These are phyloP conservation scores for Pristionchus exspectatus DNA, from an alignment of 2,888 invertebrate species.

Conservation along the genomic window DNA sequence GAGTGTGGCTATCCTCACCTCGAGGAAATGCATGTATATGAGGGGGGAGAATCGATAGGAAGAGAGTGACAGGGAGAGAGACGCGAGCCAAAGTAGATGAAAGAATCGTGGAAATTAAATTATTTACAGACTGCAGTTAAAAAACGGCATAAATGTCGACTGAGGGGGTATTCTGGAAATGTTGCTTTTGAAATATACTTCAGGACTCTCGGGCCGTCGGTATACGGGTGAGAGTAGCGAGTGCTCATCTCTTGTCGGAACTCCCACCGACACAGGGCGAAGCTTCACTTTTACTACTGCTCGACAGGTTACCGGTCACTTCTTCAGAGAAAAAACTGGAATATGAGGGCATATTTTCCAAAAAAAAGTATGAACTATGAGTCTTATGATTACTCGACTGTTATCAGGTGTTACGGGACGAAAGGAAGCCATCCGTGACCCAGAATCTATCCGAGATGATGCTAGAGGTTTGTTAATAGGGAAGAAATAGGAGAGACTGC, in stretches of 20 bases:
- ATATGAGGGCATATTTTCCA: too few species aligned
- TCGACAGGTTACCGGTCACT: slow-evolving; percentile 38
- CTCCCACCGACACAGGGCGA: slow-evolving; percentile 77
- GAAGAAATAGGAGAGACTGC: not conserved
- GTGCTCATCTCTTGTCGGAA: slow-evolving; percentile 76
- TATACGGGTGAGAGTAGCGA: slow-evolving; percentile 78
- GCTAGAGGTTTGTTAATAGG: slow-evolving; percentile 68
- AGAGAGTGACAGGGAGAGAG: not conserved
- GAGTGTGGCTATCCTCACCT: slow-evolving; percentile 31
- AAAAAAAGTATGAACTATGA: not conserved
- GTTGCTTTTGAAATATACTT: not conserved
- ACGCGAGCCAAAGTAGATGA: not conserved
- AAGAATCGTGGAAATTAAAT: not conserved
- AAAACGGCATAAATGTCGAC: not conserved
- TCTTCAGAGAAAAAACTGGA: not conserved
- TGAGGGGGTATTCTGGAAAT: not conserved
- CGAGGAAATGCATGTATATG: slow-evolving; percentile 10
- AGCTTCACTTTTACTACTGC: slow-evolving; percentile 71
- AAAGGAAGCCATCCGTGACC: slow-evolving; percentile 77
- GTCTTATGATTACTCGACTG: slow-evolving; percentile 56
- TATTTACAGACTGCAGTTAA: not conserved
- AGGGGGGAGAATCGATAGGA: slow-evolving; percentile 36
- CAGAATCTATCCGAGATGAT: slow-evolving; percentile 77
- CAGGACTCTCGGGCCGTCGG: slow-evolving; percentile 70
- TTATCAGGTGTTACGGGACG: slow-evolving; percentile 63